These are phyloP conservation scores for Apogon hyalosoma DNA, from an alignment of 2,797 vertebrate genomes.

Conservation along the genomic window DNA sequence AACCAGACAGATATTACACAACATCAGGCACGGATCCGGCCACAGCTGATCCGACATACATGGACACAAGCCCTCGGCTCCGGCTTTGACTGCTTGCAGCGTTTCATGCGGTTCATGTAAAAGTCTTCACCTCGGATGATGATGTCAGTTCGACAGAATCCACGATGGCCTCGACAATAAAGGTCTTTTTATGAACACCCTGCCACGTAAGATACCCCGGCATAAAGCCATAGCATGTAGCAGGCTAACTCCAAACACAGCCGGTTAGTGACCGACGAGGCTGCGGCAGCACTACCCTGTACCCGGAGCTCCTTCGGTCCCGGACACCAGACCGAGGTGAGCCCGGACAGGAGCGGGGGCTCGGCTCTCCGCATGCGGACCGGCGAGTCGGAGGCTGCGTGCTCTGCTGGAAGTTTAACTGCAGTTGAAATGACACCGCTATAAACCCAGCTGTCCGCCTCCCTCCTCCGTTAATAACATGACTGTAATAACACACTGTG, in stretches of 20 bases:
- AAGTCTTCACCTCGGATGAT: slow-evolving; percentile 16
- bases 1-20: slow-evolving; percentile 47
- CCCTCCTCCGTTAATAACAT: fast-evolving
- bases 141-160: slow-evolving; percentile 32
- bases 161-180: slow-evolving; percentile 41
- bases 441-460: neutral
- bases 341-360: slow-evolving; percentile 16
- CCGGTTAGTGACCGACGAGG: slow-evolving; percentile 12
- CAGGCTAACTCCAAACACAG: slow-evolving; percentile 42
- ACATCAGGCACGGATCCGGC: slow-evolving; percentile 35
- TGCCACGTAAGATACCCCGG: slow-evolving; percentile 67
- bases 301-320: no score
- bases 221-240: slow-evolving; percentile 44
- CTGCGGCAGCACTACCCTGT: slow-evolving; percentile 10
- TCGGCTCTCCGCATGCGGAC: slow-evolving; percentile 33
- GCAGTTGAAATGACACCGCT: slow-evolving; percentile 8
- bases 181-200: slow-evolving; percentile 50
- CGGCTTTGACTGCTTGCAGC: slow-evolving; percentile 2
- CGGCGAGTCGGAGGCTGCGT: slow-evolving; percentile 16
- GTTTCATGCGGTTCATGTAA: slow-evolving; percentile 16
- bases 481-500: neutral
- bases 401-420: slow-evolving; percentile 46
- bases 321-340: neutral
- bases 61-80: slow-evolving; percentile 9
- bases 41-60: slow-evolving; percentile 41